phyloP scores from a whole-genome alignment of 2,113 vertebrate species.

The Ptychochromis oligacanthus region DNA sequence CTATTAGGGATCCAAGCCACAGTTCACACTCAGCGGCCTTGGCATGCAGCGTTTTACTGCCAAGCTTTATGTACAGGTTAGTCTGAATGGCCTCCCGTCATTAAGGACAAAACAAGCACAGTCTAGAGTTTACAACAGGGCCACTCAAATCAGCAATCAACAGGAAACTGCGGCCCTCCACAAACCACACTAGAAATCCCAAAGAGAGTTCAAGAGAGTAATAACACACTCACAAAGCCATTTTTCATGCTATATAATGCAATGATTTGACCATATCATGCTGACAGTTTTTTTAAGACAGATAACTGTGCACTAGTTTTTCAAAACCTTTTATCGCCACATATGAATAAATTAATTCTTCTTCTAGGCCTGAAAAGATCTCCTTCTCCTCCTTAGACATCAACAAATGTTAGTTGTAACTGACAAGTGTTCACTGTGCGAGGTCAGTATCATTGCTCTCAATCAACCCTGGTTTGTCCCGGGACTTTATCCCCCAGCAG shows the following conservation, averaged over 20 bases:
- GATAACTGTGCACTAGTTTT: neutral
- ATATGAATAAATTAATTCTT: neutral
- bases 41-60: slow-evolving; percentile 22
- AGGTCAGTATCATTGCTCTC: slow-evolving; percentile 57
- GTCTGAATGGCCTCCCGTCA: slow-evolving; percentile 44
- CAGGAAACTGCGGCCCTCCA: slow-evolving; percentile 30
- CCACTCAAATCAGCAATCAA: slow-evolving; percentile 41
- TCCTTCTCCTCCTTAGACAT: neutral
- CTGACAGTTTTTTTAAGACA: neutral
- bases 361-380: neutral
- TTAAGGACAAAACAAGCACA: slow-evolving; percentile 49
- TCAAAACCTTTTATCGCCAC: neutral
- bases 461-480: slow-evolving; percentile 60
- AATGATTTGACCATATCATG: neutral
- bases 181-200: neutral
- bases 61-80: slow-evolving; percentile 47
- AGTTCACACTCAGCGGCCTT: slow-evolving; percentile 6
- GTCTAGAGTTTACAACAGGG: slow-evolving; percentile 39
- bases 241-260: neutral
- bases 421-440: slow-evolving; percentile 30
- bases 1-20: slow-evolving; percentile 1
- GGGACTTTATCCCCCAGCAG: slow-evolving; percentile 69
- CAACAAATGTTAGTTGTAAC: slow-evolving; percentile 27
- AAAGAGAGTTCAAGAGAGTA: slow-evolving; percentile 8
- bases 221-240: neutral